Percentiles rank a stretch among this genome's conserved stretches.
These are phyloP conservation scores for Maniola hyperantus DNA, from an alignment of 2,888 invertebrate genomes.

Conservation along the genomic window DNA sequence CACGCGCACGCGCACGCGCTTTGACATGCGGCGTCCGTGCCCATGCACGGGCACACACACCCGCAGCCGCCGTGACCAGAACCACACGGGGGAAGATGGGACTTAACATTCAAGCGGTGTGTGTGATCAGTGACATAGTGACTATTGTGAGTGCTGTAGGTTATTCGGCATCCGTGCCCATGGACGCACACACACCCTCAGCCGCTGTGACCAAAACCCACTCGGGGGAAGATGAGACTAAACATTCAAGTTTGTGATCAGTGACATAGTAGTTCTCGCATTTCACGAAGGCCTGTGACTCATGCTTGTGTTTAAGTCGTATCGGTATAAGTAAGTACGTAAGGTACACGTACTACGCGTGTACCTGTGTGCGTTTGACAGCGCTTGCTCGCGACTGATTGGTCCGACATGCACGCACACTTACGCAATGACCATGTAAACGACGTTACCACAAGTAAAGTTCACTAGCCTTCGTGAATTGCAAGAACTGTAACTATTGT, in stretches of 20 bases:
- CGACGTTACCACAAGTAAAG: too few relatives aligned
- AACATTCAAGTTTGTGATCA: background rate
- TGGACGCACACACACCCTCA: background rate
- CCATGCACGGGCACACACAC: background rate
- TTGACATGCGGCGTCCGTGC: constrained; percentile 53
- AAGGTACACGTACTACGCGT: too few relatives aligned
- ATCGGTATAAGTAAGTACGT: too few relatives aligned
- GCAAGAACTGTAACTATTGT: too few relatives aligned
- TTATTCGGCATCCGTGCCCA: constrained; percentile 19
- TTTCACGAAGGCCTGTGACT: too few relatives aligned
- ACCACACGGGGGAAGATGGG: background rate
- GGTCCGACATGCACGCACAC: too few relatives aligned
- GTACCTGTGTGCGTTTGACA: too few relatives aligned
- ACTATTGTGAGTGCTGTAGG: background rate
- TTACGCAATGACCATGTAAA: too few relatives aligned
- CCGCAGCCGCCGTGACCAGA: background rate
- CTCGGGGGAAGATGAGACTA: too few relatives aligned
- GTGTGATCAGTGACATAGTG: background rate
- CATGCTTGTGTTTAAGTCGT: too few relatives aligned
- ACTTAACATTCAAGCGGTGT: background rate
- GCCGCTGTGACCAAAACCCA: background rate
- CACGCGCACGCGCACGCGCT: constrained; percentile 71
- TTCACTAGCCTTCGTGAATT: too few relatives aligned
- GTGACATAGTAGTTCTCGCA: background rate
- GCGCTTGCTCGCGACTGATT: too few relatives aligned